Conservation (phyloP, 2,888 invertebrate genomes). For the Branchellion lobata region DNA sequence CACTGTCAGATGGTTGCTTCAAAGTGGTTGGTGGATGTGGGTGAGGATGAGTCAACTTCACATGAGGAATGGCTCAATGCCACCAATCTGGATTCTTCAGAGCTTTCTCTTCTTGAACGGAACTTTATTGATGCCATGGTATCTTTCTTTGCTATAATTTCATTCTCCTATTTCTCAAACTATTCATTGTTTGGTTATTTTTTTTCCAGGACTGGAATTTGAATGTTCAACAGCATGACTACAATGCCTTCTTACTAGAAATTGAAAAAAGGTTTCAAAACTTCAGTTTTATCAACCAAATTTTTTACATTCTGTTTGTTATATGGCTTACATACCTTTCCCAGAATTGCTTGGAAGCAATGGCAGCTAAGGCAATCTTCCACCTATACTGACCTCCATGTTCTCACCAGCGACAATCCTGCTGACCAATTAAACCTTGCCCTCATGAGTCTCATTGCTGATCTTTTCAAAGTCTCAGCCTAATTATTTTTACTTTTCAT, state of each 20-base stretch:
- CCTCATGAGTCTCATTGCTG: neutral
- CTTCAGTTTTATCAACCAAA: no score
- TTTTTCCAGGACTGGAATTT: conserved; percentile 44
- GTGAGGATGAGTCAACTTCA: conserved; percentile 85
- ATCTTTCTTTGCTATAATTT: conserved; percentile 32
- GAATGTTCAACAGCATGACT: conserved; percentile 29
- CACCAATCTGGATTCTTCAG: conserved; percentile 73
- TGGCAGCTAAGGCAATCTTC: conserved; percentile 44
- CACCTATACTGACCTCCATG: conserved; percentile 45
- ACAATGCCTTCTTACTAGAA: conserved; percentile 24
- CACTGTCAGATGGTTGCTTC: conserved; percentile 96
- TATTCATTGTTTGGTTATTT: neutral
- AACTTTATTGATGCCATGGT: conserved; percentile 82
- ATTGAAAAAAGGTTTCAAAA: conserved; percentile 40
- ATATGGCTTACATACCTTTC: no score
- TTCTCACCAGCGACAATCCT: conserved; percentile 13
- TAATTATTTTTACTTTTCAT: no score
- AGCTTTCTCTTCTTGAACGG: conserved; percentile 79
- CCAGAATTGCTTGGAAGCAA: conserved; percentile 47
- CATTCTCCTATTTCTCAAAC: neutral
- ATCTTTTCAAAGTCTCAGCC: neutral
- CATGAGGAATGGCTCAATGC: conserved; percentile 84
- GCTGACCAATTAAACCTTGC: no score
- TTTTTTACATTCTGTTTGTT: no score
- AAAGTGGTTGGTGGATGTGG: conserved; percentile 90